These are phyloP conservation scores for Anarrhichthys ocellatus DNA, from an alignment of 2,113 vertebrate species.

Conservation along the genomic window DNA sequence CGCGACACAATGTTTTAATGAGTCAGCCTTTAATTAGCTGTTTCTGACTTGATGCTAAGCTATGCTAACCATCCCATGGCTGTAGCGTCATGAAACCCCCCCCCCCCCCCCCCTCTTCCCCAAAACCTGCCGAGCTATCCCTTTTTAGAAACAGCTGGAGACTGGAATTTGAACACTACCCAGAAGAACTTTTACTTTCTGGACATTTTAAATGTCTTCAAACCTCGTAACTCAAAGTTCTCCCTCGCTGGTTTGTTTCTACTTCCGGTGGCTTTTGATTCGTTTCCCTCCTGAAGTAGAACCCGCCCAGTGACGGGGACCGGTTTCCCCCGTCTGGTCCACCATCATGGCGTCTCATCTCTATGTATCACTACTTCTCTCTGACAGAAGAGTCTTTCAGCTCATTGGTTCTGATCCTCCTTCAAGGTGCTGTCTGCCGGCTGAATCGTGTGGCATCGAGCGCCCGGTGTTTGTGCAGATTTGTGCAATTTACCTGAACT, in stretches of 20 bases:
- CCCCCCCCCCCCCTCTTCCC: too few species aligned
- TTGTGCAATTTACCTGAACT: conserved; percentile 72
- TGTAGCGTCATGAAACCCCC: background rate
- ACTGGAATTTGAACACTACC: conserved; percentile 56
- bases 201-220: conserved; percentile 23
- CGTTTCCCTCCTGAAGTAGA: conserved; percentile 5
- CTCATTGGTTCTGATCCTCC: conserved; percentile 59
- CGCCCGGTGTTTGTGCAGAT: conserved; percentile 53
- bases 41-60: conserved; percentile 3
- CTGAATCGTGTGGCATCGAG: conserved; percentile 60
- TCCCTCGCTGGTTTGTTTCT: conserved; percentile 15
- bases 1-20: too few species aligned
- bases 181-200: conserved; percentile 15
- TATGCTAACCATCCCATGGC: conserved; percentile 4
- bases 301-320: background rate
- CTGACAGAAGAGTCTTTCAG: conserved; percentile 39
- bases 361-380: conserved; percentile 59
- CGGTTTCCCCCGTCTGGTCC: conserved; percentile 13
- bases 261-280: conserved; percentile 15
- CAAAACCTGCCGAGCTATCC: background rate
- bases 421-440: conserved; percentile 74
- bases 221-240: conserved; percentile 9
- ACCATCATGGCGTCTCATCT: conserved; percentile 9
- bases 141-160: conserved; percentile 9
- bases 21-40: background rate